phyloP scores from a whole-genome alignment of 2,888 invertebrate genomes.

The Drosophila mayaguana region DNA sequence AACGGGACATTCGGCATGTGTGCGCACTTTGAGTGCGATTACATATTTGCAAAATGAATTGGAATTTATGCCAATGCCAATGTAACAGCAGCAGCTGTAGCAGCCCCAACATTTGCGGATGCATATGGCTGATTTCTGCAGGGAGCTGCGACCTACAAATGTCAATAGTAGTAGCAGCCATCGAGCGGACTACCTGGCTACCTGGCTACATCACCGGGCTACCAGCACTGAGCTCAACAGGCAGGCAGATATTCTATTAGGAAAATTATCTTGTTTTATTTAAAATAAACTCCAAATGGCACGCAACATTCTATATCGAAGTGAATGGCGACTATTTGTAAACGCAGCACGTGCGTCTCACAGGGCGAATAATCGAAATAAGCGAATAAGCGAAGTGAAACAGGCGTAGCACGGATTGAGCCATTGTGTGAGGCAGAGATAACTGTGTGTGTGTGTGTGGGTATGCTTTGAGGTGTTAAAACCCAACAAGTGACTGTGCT shows the following conservation, averaged over 20 bases:
- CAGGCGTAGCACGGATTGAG: slow-evolving; percentile 17
- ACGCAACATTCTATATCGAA: slow-evolving; percentile 17
- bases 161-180: slow-evolving; percentile 32
- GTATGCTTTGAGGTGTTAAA: slow-evolving; percentile 66
- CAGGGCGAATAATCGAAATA: slow-evolving; percentile 65
- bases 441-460: slow-evolving; percentile 16
- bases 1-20: slow-evolving; percentile 42
- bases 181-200: not conserved
- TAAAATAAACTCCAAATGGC: slow-evolving; percentile 52
- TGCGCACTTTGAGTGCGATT: slow-evolving; percentile 72
- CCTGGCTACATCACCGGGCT: not conserved
- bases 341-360: slow-evolving; percentile 56
- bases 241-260: slow-evolving; percentile 56
- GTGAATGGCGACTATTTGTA: slow-evolving; percentile 58
- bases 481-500: slow-evolving; percentile 76
- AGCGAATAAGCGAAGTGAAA: slow-evolving; percentile 52
- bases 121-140: slow-evolving; percentile 65
- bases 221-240: slow-evolving; percentile 27
- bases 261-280: slow-evolving; percentile 62
- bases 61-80: slow-evolving; percentile 65
- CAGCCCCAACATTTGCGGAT: slow-evolving; percentile 35
- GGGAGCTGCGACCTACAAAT: slow-evolving; percentile 46
- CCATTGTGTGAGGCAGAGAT: slow-evolving; percentile 1
- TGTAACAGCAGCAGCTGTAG: slow-evolving; percentile 24
- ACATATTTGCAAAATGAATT: slow-evolving; percentile 79